Evolutionary conservation across 2,113 vertebrate species (phyloP).

Genomic region (Zosterops hypoxanthus): DNA sequence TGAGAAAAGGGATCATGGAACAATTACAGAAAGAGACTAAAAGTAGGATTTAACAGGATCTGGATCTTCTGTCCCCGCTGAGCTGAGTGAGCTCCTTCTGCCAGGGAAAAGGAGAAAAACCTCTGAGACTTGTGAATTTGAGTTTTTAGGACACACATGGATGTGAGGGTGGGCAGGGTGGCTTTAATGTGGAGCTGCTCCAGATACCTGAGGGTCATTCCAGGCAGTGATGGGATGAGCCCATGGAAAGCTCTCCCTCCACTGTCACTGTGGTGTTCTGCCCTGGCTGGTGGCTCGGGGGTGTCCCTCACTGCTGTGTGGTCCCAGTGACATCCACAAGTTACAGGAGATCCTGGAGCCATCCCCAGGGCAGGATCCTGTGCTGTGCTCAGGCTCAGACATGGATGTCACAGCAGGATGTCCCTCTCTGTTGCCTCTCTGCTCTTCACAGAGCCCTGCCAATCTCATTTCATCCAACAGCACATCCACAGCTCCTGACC

Average conservation of each 20-base stretch:
- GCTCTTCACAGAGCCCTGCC: neutral
- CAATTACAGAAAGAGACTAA: neutral
- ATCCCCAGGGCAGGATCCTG: accelerated
- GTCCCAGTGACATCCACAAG: neutral
- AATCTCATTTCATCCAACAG: neutral
- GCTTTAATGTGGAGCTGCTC: neutral
- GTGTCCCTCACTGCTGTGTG: neutral
- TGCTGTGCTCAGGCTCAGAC: accelerated
- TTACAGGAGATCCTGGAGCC: neutral
- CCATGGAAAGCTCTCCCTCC: neutral
- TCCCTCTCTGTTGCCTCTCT: neutral
- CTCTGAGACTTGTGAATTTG: neutral
- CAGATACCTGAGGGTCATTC: neutral
- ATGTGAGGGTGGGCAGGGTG: neutral
- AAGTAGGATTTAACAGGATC: constrained; percentile 9
- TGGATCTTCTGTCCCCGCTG: neutral
- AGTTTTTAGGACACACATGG: constrained; percentile 35
- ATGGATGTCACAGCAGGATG: accelerated
- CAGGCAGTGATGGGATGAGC: neutral
- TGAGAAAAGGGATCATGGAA: neutral
- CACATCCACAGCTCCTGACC: neutral
- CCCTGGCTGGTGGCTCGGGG: neutral
- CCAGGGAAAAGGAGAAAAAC: neutral
- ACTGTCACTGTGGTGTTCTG: accelerated
- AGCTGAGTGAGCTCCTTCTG: constrained; percentile 6